Base-by-base conservation (phyloP, 2,888 invertebrate species). In the Macrosiphum euphorbiae region DNA sequence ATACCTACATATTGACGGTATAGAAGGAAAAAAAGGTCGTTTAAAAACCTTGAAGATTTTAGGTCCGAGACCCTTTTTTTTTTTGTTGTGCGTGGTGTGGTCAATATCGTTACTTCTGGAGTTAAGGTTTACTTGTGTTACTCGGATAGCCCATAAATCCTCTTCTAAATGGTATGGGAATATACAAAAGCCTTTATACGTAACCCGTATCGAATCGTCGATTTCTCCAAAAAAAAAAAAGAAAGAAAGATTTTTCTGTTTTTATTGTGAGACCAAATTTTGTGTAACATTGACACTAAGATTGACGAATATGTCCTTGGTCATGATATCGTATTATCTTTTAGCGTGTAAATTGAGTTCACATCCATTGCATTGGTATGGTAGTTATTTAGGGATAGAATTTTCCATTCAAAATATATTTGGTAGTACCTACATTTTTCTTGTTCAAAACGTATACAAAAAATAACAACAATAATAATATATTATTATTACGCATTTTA, bases 41-140 rank as follows among this genome's bases (percentile, higher is more conserved):
- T 50, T 52, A 50, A 50, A 90, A 94, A 90, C 86, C 94, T 94
- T 94, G 90, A 90, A 94, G 50, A 55, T 93, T 90, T 90, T 90
- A 61, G 47, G 89, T 85, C 35, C 47, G 13, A 47, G 86, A 86
- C 86, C 94, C 35, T 90, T 94, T 94, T 92, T 94, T 92, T 92
- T 92, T 92, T 93, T 90, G n/a, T 88, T 41, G 41, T 26, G 41
- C 58, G 85, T 44, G 90, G 93, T 90, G 78, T 78, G 93, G 93
- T 90, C 94, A 86, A 52, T 78, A 78, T 61, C 61, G 94, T 94
- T 90, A 94, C 94, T 94, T 50, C 94, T 20, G 94, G 94, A 94
- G 41, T 94, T 94, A 67, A 41, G 84, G 85, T 94, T 87, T 52
- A 90, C 94, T 94, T 86, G 94, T 94, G 86, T 94, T 86, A 94